Conservation (phyloP, 2,888 invertebrate genomes). For the Ceratothoa steindachneri region DNA sequence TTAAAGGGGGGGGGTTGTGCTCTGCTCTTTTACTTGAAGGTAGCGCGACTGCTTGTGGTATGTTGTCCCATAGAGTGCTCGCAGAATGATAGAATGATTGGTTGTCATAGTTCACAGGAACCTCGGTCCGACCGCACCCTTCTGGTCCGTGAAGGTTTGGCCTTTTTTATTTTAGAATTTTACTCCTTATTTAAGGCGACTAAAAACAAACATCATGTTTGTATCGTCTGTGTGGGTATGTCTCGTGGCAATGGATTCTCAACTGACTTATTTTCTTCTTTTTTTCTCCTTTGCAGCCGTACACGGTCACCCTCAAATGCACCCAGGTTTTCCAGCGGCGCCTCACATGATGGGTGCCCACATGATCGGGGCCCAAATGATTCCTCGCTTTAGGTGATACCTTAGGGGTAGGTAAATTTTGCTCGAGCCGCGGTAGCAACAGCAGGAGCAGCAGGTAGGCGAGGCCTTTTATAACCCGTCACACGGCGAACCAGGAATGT, state of each 20-base stretch:
- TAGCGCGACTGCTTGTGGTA: no score
- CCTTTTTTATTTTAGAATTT: not conserved
- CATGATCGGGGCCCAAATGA: slow-evolving; percentile 43
- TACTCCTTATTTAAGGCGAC: no score
- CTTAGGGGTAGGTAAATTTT: slow-evolving; percentile 2
- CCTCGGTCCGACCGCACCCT: no score
- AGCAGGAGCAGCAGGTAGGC: not conserved
- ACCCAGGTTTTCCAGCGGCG: slow-evolving; percentile 25
- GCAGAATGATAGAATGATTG: no score
- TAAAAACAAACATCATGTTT: no score
- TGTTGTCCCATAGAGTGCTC: no score
- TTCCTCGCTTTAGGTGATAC: slow-evolving; percentile 43
- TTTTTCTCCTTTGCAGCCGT: slow-evolving; percentile 25
- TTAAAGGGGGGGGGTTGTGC: no score
- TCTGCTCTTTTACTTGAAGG: no score
- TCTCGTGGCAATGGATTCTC: no score
- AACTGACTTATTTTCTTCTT: not conserved
- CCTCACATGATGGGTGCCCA: slow-evolving; percentile 39
- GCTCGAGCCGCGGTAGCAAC: not conserved
- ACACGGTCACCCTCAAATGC: slow-evolving; percentile 29
- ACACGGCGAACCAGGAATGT: not conserved
- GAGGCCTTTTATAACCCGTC: no score
- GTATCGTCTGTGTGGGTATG: no score
- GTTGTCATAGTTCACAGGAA: no score
- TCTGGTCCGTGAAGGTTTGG: not conserved